Conservation (phyloP, 2,113 vertebrate species). For the Proteles cristata region DNA sequence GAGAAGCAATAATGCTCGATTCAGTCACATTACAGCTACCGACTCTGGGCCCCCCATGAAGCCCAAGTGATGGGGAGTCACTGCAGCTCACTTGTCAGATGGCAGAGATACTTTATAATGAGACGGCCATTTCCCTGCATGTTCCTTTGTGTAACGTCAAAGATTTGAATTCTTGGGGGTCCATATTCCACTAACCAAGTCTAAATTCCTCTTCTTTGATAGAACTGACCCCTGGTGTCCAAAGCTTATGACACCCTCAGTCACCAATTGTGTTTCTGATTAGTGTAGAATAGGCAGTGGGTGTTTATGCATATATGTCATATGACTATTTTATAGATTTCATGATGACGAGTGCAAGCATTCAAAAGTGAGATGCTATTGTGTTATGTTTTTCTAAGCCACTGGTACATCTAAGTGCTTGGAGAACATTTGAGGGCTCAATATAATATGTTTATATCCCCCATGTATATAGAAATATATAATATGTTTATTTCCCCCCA, state of each 20-base stretch:
- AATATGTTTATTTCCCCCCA: no score
- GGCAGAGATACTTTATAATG: not conserved
- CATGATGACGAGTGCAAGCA: accelerated
- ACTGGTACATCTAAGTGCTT: not conserved
- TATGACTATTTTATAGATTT: not conserved
- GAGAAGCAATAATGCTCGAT: not conserved
- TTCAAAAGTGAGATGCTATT: not conserved
- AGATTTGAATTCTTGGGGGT: not conserved
- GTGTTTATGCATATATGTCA: not conserved
- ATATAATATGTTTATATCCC: not conserved
- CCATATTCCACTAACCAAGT: not conserved
- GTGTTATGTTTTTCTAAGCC: not conserved
- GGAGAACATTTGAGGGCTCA: not conserved
- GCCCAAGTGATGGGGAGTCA: not conserved
- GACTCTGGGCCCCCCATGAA: no score
- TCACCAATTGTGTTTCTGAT: not conserved
- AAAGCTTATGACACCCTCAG: accelerated
- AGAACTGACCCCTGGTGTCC: not conserved
- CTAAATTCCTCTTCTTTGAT: not conserved
- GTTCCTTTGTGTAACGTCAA: not conserved
- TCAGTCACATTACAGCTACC: not conserved
- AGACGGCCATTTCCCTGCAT: not conserved
- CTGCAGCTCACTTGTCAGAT: no score
- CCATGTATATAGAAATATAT: no score
- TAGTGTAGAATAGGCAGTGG: not conserved